Evolutionary conservation across 2,888 invertebrate genomes (phyloP), one percentile per base, ranked within the genome.

Genomic region (Cantharis nigra): DNA sequence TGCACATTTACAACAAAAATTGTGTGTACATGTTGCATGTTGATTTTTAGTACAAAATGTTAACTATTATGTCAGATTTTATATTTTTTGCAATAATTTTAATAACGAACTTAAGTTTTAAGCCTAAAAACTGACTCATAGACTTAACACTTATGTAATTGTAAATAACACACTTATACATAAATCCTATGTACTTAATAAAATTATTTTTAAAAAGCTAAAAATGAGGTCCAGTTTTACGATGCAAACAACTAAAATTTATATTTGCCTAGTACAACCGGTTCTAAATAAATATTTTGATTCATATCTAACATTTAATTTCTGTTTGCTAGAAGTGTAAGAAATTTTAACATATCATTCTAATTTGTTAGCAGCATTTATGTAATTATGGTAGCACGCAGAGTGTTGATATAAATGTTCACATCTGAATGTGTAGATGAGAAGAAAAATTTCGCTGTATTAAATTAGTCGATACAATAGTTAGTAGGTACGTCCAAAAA

Each of bases 401-500:
- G 63, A 69, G 69, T 73, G 72, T 73, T 67, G 63, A 64, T 65
- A 72, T 73, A 73, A 73, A 62, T 73, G 73, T 73, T 73, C 65
- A 67, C 65, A n/a, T 73, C 73, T 73, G 16, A 69, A 62, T 69
- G 62, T 70, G 67, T 69, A 73, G 63, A 69, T 62, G 69, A 73
- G 23, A 16, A 69, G 49, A 23, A 23, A 67, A 18, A 33, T 33
- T 23, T 62, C 9, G 20, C 26, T 69, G 49, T 69, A 33, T 74
- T 64, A 28, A 70, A 74, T 33, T 64, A 70, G 30, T 69, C 23
- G 49, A 62, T 75, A 71, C 75, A 75, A 71, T 71, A 75, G 71
- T 26, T 71, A 75, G 71, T 26, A 26, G 26, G 26, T 76, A 73
- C 76, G 76, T 77, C 76, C 76, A 77, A 72, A 72, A 72, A 30